These are phyloP conservation scores for Hyphantria cunea DNA, from an alignment of 1,140 invertebrate species.

Conservation along the genomic window DNA sequence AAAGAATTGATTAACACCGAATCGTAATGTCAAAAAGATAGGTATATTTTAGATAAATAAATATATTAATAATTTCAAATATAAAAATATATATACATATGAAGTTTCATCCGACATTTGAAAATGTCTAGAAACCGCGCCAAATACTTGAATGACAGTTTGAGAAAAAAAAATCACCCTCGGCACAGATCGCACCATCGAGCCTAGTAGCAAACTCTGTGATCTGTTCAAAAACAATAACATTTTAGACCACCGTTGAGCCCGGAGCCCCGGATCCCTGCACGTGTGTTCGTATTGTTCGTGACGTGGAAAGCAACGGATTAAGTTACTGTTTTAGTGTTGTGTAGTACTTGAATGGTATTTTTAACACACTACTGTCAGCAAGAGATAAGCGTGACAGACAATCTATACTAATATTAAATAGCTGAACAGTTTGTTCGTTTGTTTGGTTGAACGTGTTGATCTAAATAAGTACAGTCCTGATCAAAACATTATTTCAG, in stretches of 20 bases:
- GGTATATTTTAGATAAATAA: no score
- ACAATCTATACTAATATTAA: no score
- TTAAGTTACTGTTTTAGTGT: conserved; percentile 3
- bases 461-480: no score
- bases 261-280: conserved; percentile 2
- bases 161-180: conserved; percentile 1
- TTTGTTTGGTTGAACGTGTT: no score
- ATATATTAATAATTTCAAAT: no score
- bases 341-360: background rate
- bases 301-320: background rate
- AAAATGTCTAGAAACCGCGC: background rate
- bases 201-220: background rate
- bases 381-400: no score
- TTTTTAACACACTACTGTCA: no score
- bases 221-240: conserved; percentile 7
- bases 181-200: background rate
- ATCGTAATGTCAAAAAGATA: no score
- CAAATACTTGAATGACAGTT: background rate
- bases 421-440: no score
- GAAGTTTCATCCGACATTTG: background rate
- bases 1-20: no score
- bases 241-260: background rate
- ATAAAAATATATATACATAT: no score
- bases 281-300: conserved; percentile 2
- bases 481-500: no score